Evolutionary conservation across 2,888 invertebrate genomes (phyloP), one percentile per base, ranked within the genome.

Genomic region (Rambutsinella grinnellia): DNA sequence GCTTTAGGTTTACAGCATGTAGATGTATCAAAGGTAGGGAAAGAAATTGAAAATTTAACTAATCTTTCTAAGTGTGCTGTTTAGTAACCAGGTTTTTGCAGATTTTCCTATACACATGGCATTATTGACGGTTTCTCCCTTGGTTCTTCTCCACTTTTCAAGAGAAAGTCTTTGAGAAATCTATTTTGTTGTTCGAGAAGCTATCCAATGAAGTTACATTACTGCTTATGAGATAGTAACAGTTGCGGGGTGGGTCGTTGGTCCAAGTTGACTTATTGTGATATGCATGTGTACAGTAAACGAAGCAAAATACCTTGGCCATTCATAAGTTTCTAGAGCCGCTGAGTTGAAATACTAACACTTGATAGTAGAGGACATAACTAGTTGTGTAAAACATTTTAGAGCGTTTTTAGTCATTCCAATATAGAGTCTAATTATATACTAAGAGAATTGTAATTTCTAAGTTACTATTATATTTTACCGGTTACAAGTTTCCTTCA

Each of bases 401-500:
- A 36, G 36, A 8, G 13, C 36, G 13, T 5, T 36, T 54, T 6
- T 56, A 56, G 56, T n/a, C 56, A 56, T 56, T 56, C 56, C 56
- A 36, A 13, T 36, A n/a, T n/a, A n/a, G n/a, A n/a, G n/a, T n/a
- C n/a, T n/a, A n/a, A n/a, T n/a, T n/a, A n/a, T n/a, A n/a, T 36
- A 5, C 36, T 13, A 36, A 36, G 13, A 8, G 36, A 8, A 36
- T 36, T 36, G 19, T 19, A 53, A 17, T 21, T 19, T 53, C 21
- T 54, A 47, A 23, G 10, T 62, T 49, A 62, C 46, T 15, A 60
- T 23, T 27, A n/a, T 62, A 62, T 10, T 27, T 53, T 53, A 23
- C 36, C 36, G 6, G 36, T 36, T 36, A 13, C 36, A 36, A 13
- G 36, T 36, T 36, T 36, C 36, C 36, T 36, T 36, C 36, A 36